Evolutionary conservation across 2,113 vertebrate genomes (phyloP).

Genomic region (Craseonycteris thonglongyai): DNA sequence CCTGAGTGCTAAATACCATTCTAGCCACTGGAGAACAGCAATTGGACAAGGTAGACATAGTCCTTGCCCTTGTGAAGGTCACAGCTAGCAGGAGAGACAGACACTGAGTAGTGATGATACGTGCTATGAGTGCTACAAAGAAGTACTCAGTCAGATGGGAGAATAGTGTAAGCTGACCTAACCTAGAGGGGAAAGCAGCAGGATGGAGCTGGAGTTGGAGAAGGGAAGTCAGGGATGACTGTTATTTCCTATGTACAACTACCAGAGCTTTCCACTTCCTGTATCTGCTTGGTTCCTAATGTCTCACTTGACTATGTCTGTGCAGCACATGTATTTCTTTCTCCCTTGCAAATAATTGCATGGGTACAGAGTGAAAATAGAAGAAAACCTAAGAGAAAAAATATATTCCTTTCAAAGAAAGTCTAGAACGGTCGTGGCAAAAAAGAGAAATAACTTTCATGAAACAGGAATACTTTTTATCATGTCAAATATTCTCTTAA

Average conservation of each 20-base stretch:
- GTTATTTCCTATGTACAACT: background rate
- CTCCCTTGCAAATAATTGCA: background rate
- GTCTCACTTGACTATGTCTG: background rate
- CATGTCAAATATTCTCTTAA: constrained; percentile 44
- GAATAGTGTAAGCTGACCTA: background rate
- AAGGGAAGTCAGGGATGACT: background rate
- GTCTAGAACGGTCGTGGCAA: background rate
- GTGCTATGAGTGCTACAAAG: background rate
- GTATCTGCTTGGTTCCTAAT: background rate
- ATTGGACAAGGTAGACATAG: background rate
- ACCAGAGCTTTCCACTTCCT: background rate
- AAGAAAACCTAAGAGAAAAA: background rate
- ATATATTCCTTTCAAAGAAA: constrained; percentile 23
- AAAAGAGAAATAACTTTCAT: background rate
- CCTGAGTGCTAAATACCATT: background rate
- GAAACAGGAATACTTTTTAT: constrained; percentile 9
- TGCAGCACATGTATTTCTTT: background rate
- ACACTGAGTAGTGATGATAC: background rate
- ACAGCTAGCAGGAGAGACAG: background rate
- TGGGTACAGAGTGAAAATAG: background rate
- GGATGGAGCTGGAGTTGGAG: background rate
- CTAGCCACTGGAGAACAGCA: background rate
- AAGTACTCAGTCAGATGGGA: background rate
- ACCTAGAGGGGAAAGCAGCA: background rate
- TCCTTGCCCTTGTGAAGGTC: background rate